Evolutionary conservation across 2,797 vertebrate genomes (phyloP), one percentile per base, ranked within the genome.

Genomic region (Okamejei kenojei): DNA sequence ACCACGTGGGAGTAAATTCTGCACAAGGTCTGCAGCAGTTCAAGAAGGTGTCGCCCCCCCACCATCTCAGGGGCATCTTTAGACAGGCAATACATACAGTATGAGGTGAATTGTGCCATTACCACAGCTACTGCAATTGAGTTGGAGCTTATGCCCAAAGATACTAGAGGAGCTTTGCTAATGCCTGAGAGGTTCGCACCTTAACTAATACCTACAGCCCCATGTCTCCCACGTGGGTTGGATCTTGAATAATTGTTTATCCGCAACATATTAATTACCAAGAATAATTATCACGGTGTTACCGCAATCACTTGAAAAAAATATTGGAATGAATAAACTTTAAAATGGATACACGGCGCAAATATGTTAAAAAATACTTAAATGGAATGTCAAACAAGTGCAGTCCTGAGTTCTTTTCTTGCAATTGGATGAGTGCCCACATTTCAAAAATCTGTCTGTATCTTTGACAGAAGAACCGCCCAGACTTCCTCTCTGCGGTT

Each of bases 401-500:
- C 10, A 91, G 68, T 45, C 71, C 38, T 73, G 68, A 91, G 35
- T 1, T 9, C 82, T 54, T 38, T 91, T 91, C 38, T 73, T 74
- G 32, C 68, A 91, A 91, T 54, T 91, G 38, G 74, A 6, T 91
- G 10, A 68, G 35, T 35, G 84, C 1, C 61, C 61, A 88, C 26
- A 74, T 91, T 74, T 74, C 68, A 74, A 91, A 68, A 91, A 54
- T 54, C 45, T 74, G 68, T 74, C 90, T 91, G 35, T 74, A 45
- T 11, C 35, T 45, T 91, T 91, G 90, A 91, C 90, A 92, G 90
- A 73, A 74, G 35, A 10, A 54, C 68, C 65, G 74, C 68, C 68
- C 90, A 91, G 71, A 74, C 35, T 73, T 92, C 90, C 68, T 84
- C 35, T 93, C 61, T 45, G 65, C 0, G 79, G 68, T 93, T 68